Evolutionary conservation across 92 coral and sea anemone species (phyloP), one percentile per base, ranked within the genome.

Genomic region (Anthopleura xanthogrammica): DNA sequence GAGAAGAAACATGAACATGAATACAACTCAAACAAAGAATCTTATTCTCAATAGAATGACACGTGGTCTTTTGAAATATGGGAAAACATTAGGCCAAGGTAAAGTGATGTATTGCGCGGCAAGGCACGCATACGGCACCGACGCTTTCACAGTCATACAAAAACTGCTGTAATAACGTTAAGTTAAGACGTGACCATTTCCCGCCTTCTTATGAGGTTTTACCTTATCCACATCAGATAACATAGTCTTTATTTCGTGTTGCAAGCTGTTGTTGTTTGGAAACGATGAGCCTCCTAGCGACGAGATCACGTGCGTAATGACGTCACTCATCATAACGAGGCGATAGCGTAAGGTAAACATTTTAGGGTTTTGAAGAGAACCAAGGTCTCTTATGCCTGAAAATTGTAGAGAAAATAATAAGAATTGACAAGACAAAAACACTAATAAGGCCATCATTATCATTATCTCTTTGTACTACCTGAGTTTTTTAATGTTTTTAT

Each of bases 281-380:
- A 23, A 41, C 8, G 17, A 23, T 1, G 78, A 43, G 82, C 24
- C 40, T 39, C 83, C 79, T 14, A 85, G 42, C 36, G 46, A 41
- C 2, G 88, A 85, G 46, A 16, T 52, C 11, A 72, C 52, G 65
- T 79, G 66, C 10, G 22, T 39, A 29, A 85, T 85, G 79, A 90
- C 93, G 80, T 83, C 87, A 29, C 86, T 85, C 93, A 85, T 56
- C 75, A 85, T 78, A 84, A 87, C 56, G 71, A 90, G 58, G 52
- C 88, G 95, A 76, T 80, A 92, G 73, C 92, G 84, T 29, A 90
- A 77, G 12, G 78, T 85, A 74, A 87, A 92, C 16, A 88, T 90
- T 72, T 87, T 92, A 22, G 93, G 91, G 74, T 82, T 85, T 78
- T 88, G 87, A 75, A 90, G 87, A 12, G 95, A 92, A 48, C 95